phyloP scores from a whole-genome alignment of 2,113 vertebrate genomes.

The Coracopsis vasa region DNA sequence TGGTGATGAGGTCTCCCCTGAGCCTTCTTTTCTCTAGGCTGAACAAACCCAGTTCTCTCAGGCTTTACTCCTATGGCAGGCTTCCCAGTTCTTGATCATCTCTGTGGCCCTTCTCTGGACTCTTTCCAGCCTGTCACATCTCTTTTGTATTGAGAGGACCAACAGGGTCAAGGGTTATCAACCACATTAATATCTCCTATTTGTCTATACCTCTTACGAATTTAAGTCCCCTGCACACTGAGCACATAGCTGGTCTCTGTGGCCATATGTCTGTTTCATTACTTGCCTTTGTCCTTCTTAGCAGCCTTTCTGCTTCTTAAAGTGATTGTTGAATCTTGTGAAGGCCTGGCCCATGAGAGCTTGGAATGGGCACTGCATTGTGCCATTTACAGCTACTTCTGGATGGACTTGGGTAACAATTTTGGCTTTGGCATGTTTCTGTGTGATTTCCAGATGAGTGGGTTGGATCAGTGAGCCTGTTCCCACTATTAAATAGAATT shows the following conservation, averaged over 20 bases:
- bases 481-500: background rate
- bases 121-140: background rate
- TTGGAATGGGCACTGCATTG: background rate
- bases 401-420: background rate
- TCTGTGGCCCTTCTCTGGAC: background rate
- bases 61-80: background rate
- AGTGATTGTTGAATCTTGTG: background rate
- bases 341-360: background rate
- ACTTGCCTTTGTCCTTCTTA: background rate
- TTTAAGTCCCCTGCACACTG: background rate
- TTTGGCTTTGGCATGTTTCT: background rate
- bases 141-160: background rate
- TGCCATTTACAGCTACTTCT: background rate
- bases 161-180: background rate
- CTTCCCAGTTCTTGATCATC: background rate
- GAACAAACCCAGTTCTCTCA: background rate
- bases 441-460: background rate
- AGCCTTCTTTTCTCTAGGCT: background rate
- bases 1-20: background rate
- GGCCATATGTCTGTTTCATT: rapidly evolving
- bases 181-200: background rate
- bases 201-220: background rate
- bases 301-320: background rate
- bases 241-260: background rate
- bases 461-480: background rate